phyloP scores from a whole-genome alignment of 2,113 vertebrate genomes.

The Pituophis catenifer region DNA sequence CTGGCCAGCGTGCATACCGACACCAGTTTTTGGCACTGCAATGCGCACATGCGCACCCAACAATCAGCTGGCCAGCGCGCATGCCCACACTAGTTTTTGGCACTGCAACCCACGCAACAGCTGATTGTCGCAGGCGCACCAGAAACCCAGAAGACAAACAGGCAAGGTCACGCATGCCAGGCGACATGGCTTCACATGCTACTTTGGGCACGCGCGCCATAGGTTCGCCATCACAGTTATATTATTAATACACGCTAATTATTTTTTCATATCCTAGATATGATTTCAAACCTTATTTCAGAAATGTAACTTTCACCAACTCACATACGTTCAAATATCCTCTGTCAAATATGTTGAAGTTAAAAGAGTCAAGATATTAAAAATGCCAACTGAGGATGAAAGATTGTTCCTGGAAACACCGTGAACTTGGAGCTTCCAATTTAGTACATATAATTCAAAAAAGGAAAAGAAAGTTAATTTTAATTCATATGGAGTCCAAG shows the following conservation, averaged over 20 bases:
- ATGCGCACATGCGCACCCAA: too few species aligned
- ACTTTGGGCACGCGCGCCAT: too few species aligned
- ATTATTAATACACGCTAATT: background rate
- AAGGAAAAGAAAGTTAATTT: background rate
- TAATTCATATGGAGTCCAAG: background rate
- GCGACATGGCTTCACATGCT: too few species aligned
- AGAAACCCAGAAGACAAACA: too few species aligned
- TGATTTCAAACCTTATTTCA: background rate
- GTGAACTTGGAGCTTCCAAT: background rate
- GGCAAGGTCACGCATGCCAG: too few species aligned
- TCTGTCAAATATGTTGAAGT: background rate
- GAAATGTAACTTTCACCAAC: background rate
- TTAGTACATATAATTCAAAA: background rate
- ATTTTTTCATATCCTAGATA: background rate
- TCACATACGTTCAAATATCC: background rate
- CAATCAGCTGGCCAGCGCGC: too few species aligned
- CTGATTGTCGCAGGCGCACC: too few species aligned
- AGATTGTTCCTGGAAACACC: background rate
- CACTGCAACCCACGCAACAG: too few species aligned
- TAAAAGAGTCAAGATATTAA: background rate
- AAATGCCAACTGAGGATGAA: background rate
- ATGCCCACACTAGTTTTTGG: too few species aligned
- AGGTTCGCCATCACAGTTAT: background rate
- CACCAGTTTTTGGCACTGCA: too few species aligned
- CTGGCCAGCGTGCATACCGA: too few species aligned